Conservation (phyloP, 2,888 invertebrate species). For the Agonopterix alstromeriana region DNA sequence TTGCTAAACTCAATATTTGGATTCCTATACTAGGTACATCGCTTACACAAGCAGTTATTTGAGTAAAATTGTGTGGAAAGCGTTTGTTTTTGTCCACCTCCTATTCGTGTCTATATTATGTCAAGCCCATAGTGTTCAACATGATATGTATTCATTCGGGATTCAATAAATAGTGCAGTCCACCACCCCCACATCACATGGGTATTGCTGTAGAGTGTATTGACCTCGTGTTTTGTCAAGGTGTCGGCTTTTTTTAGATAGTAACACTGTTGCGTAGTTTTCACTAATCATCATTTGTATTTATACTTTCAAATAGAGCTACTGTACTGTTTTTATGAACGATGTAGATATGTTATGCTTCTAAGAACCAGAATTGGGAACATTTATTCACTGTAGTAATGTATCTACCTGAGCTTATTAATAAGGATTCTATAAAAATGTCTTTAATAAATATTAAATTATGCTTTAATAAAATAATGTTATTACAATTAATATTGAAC, state of each 20-base stretch:
- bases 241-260: conserved; percentile 76
- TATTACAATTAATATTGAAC: no score
- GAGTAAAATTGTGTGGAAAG: conserved; percentile 6
- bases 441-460: no score
- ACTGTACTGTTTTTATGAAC: neutral
- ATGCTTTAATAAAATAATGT: no score
- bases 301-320: conserved; percentile 13
- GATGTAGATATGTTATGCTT: no score
- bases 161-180: conserved; percentile 1
- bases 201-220: conserved; percentile 69
- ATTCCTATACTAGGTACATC: neutral
- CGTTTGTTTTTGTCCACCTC: conserved; percentile 4
- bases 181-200: conserved; percentile 62
- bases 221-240: conserved; percentile 78
- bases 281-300: conserved; percentile 43
- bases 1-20: neutral
- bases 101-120: no score
- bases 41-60: conserved; percentile 7
- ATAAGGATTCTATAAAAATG: no score
- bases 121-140: no score
- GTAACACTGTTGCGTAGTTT: conserved; percentile 66
- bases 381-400: no score
- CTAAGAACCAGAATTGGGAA: no score
- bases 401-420: no score
- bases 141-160: no score